Evolutionary conservation across 2,113 vertebrate species (phyloP).

Genomic region (Ramphastos sulfuratus): DNA sequence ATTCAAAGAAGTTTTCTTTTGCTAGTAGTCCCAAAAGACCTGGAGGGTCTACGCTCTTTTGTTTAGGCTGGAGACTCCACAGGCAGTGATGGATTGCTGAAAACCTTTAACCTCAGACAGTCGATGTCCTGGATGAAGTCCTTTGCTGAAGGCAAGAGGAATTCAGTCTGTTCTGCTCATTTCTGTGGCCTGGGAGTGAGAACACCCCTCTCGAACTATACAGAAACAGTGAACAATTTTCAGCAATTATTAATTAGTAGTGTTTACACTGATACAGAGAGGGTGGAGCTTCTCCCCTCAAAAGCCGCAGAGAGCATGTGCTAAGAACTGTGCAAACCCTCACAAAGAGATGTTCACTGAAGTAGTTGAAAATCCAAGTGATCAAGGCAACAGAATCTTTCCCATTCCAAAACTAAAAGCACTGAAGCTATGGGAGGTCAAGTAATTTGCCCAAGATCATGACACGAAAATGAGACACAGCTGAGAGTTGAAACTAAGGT

Average conservation of each 20-base stretch:
- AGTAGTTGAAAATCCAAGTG: background rate
- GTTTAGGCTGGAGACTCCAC: constrained; percentile 26
- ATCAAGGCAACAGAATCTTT: background rate
- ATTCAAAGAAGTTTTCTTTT: constrained; percentile 50
- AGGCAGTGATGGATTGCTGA: background rate
- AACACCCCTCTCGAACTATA: background rate
- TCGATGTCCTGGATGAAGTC: background rate
- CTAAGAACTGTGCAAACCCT: background rate
- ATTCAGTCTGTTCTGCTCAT: constrained; percentile 4
- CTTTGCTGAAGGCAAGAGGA: constrained; percentile 12
- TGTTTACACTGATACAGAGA: background rate
- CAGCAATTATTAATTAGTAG: background rate
- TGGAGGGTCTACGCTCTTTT: constrained; percentile 45
- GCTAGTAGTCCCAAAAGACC: constrained; percentile 21
- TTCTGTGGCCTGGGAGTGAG: background rate
- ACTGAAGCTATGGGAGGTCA: background rate
- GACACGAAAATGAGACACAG: background rate
- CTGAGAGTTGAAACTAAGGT: background rate
- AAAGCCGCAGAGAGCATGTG: background rate
- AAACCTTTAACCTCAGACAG: constrained; percentile 33
- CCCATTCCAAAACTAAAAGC: background rate
- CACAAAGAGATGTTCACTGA: background rate
- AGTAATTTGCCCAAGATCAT: background rate
- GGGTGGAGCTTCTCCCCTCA: background rate
- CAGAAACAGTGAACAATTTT: background rate